Conservation (phyloP, 2,888 invertebrate species). For the Fragum sueziense region DNA sequence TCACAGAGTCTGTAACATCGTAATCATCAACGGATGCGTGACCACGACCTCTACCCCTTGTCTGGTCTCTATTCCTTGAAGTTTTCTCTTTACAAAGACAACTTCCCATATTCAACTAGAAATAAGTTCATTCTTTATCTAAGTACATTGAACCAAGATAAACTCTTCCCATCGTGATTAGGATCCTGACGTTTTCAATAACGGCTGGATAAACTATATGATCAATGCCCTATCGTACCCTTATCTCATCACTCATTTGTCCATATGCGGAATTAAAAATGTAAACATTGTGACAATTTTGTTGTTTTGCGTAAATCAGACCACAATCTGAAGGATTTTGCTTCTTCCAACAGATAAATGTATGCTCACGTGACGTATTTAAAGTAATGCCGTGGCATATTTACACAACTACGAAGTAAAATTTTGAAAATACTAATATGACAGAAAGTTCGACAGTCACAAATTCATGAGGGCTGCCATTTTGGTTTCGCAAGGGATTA, state of each 20-base stretch:
- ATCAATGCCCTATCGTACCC: too few species aligned
- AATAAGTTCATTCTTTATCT: background rate
- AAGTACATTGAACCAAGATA: too few species aligned
- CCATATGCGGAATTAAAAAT: background rate
- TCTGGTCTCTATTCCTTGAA: conserved; percentile 49
- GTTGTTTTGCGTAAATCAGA: background rate
- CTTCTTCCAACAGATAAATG: background rate
- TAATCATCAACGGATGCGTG: conserved; percentile 27
- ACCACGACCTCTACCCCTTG: conserved; percentile 29
- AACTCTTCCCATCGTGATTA: too few species aligned
- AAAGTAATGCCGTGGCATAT: too few species aligned
- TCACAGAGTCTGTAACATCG: conserved; percentile 40
- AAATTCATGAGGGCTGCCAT: conserved; percentile 55
- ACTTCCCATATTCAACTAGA: conserved; percentile 86
- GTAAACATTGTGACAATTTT: background rate
- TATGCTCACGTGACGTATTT: background rate
- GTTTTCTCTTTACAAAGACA: conserved; percentile 88
- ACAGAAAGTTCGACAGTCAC: conserved; percentile 23
- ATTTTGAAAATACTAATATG: background rate
- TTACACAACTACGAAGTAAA: background rate
- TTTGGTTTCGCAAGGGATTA: conserved; percentile 53
- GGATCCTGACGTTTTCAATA: too few species aligned
- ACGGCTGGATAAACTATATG: too few species aligned
- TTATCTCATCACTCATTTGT: background rate
- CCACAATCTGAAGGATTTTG: background rate